Evolutionary conservation across 2,113 vertebrate species (phyloP), one percentile per base, ranked within the genome.

Genomic region (Nibea coibor): DNA sequence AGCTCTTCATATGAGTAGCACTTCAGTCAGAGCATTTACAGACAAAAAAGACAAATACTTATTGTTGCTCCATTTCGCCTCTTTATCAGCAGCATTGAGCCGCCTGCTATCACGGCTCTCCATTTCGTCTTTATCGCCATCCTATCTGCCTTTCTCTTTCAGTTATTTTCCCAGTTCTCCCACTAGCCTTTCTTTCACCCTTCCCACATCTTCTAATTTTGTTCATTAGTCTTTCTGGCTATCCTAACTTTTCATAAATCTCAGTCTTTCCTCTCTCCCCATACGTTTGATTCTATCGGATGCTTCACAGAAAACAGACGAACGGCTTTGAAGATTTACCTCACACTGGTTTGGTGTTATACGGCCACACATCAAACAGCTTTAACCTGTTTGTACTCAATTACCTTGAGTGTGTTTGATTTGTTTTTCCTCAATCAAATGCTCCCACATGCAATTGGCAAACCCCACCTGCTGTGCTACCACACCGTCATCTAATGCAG

Each of bases 361-460:
- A 35, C 61, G 74, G 47, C 74, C 53, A 64, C 78, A 76, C 81
- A 82, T 89, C 75, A 84, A 82, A 87, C 62, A 61, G 83, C 22
- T 26, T 73, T 72, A 59, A 72, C 74, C 78, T 83, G 66, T 86
- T 80, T 85, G 63, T 73, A 11, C 54, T 78, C 58, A 78, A 70
- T 80, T 84, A 84, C 62, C 61, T 35, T 10, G 39, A 61, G 47
- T 51, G 11, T 68, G 70, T 83, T 81, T 63, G 64, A 83, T 80
- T 86, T 67, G 69, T 62, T 79, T 79, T 76, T 72, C 58, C 50
- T 75, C 50, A 67, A 58, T 61, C 51, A 35, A 26, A 50, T 15
- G 47, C 72, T 59, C 76, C 74, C 24, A 17, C 10, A 12, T 56
- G 28, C n/a, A 57, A 14, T 57, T 57, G 24, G 3, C 19, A 61